Conservation (phyloP, 2,888 invertebrate genomes). For the Chrysomela aeneicollis region DNA sequence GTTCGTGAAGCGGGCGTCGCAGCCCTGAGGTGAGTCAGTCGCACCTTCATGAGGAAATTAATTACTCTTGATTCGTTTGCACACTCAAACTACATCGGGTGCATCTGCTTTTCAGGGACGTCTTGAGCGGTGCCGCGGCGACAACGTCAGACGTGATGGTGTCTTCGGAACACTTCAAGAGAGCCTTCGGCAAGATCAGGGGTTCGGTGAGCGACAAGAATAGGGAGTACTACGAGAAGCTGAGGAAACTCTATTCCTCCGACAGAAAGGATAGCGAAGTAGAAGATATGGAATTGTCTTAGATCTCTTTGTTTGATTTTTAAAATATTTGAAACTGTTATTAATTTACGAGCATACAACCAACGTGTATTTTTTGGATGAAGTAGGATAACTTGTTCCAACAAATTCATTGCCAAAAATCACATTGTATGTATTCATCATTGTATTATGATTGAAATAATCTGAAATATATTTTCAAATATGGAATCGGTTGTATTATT, state of each 20-base stretch:
- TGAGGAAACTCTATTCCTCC: slow-evolving; percentile 72
- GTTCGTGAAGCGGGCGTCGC: slow-evolving; percentile 87
- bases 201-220: slow-evolving; percentile 89
- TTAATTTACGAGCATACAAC: no score
- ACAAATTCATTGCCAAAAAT: no score
- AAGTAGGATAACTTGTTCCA: no score
- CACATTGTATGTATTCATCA: no score
- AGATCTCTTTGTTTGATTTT: slow-evolving; percentile 4
- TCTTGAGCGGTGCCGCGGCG: slow-evolving; percentile 62
- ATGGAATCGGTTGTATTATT: background rate
- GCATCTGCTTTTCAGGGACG: slow-evolving; percentile 68
- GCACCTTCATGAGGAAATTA: no score
- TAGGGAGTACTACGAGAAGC: slow-evolving; percentile 77
- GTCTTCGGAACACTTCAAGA: slow-evolving; percentile 74
- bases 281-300: slow-evolving; percentile 40
- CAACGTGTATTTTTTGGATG: no score
- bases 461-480: background rate
- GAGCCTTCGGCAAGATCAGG: slow-evolving; percentile 79
- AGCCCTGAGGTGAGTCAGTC: slow-evolving; percentile 59
- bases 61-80: no score
- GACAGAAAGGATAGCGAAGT: slow-evolving; percentile 55
- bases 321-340: no score
- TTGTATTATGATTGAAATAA: no score
- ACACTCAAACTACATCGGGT: no score
- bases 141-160: slow-evolving; percentile 64